Evolutionary conservation across 2,797 vertebrate genomes (phyloP), one percentile per base, ranked within the genome.

Genomic region (Hemibagrus guttatus): DNA sequence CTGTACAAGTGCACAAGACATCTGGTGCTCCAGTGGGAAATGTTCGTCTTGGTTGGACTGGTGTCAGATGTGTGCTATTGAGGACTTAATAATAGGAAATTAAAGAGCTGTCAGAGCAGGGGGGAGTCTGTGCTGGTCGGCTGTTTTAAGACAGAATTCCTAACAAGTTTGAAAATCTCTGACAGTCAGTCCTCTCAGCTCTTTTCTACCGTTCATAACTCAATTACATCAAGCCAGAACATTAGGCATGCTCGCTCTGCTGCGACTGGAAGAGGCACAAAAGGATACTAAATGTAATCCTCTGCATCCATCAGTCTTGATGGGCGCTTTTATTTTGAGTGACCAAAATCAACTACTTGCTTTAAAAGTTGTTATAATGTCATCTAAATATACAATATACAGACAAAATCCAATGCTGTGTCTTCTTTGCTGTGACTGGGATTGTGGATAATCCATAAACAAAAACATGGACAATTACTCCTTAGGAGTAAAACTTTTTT

Each of bases 1-100:
- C 64, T 75, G 49, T 72, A 78, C 72, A 63, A 81, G 80, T 52
- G 59, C 66, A 78, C 61, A 52, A 90, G 84, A 86, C 86, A 89
- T 90, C 88, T 91, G 90, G 82, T 88, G 87, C 82, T 89, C 86
- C 84, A 81, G 83, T 88, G 88, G 89, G 89, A 89, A 86, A 90
- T 89, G 87, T 89, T 91, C 82, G 68, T 89, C 88, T 89, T 89
- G 86, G 88, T 82, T 90, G 84, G 88, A 87, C 88, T 87, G 83
- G 84, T 89, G 88, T 87, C 87, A 85, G 87, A 69, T 63, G 83
- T 85, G 89, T 84, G 69, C 86, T 88, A 78, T 76, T 89, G 86
- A 89, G 64, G 84, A 85, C 85, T 88, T 86, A 89, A 90, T 90
- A 89, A 90, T 79, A 75, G 54, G 69, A 88, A 90, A 89, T 88